Evolutionary conservation across 2,797 vertebrate species (phyloP).

Genomic region (Chiroxiphia lanceolata): DNA sequence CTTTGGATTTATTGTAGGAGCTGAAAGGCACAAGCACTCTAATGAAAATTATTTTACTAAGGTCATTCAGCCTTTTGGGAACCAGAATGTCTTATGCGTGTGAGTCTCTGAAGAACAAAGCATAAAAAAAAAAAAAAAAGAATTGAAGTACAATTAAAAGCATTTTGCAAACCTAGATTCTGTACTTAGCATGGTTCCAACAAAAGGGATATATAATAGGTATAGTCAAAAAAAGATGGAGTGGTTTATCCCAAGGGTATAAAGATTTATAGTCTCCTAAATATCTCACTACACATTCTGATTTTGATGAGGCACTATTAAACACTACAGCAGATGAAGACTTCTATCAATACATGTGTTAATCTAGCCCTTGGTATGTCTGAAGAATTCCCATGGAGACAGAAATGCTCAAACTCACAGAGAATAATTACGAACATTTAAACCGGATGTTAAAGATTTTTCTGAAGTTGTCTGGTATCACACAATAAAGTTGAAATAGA

Average conservation of each 20-base stretch:
- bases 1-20: neutral
- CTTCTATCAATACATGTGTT: slow-evolving; percentile 18
- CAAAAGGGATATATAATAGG: neutral
- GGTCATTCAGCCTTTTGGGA: neutral
- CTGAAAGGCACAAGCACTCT: neutral
- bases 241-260: neutral
- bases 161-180: neutral
- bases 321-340: slow-evolving; percentile 21
- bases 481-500: slow-evolving; percentile 17
- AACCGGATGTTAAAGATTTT: slow-evolving; percentile 18
- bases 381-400: neutral
- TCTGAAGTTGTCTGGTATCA: neutral
- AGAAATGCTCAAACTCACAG: neutral
- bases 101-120: neutral
- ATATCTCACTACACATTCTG: slow-evolving; percentile 13
- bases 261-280: slow-evolving; percentile 49
- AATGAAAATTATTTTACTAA: neutral
- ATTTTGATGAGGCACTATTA: slow-evolving; percentile 43
- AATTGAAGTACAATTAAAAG: neutral
- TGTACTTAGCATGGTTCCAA: neutral
- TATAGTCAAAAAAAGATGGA: neutral
- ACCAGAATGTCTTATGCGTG: neutral
- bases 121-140: neutral
- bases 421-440: slow-evolving; percentile 11
- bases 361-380: slow-evolving; percentile 19